Conservation (phyloP, 2,888 invertebrate species). For the Caenorhabditis sulstoni region DNA sequence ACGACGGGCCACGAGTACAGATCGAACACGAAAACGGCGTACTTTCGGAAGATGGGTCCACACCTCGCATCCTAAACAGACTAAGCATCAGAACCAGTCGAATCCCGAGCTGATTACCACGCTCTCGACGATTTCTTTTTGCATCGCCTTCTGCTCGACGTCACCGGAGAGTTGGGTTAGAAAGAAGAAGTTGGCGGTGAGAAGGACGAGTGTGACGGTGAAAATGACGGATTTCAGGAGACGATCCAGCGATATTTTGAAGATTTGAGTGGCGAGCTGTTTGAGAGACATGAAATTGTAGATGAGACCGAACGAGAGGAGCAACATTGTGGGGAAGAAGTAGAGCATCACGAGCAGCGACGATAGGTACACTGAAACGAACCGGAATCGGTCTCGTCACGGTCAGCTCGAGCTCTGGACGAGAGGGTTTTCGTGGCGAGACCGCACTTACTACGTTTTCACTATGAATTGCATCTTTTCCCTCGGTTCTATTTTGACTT, state of each 20-base stretch:
- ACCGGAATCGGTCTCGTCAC: too few relatives aligned
- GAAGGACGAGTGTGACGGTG: slow-evolving; percentile 14
- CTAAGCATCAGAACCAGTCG: too few relatives aligned
- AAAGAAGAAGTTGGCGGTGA: slow-evolving; percentile 24
- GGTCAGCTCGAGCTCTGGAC: too few relatives aligned
- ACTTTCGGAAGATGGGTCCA: slow-evolving; percentile 41
- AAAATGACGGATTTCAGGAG: slow-evolving; percentile 35
- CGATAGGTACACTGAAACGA: slow-evolving; percentile 44
- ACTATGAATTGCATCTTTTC: too few relatives aligned
- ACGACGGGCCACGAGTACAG: slow-evolving; percentile 26
- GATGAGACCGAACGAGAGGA: slow-evolving; percentile 46
- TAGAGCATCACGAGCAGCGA: slow-evolving; percentile 33
- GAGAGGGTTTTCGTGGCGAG: too few relatives aligned
- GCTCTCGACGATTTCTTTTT: slow-evolving; percentile 8
- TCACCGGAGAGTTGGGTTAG: slow-evolving; percentile 7
- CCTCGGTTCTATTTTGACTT: too few relatives aligned
- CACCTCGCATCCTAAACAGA: slow-evolving; percentile 18
- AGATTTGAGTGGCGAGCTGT: slow-evolving; percentile 27
- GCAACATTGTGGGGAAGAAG: slow-evolving; percentile 52
- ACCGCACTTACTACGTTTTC: too few relatives aligned
- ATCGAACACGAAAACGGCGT: slow-evolving; percentile 44
- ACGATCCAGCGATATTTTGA: slow-evolving; percentile 35
- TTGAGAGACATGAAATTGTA: slow-evolving; percentile 51
- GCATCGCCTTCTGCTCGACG: slow-evolving; percentile 16
- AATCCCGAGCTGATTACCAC: too few relatives aligned